Conservation (phyloP, 1,140 invertebrate species). For the Geopemphigus sp. region DNA sequence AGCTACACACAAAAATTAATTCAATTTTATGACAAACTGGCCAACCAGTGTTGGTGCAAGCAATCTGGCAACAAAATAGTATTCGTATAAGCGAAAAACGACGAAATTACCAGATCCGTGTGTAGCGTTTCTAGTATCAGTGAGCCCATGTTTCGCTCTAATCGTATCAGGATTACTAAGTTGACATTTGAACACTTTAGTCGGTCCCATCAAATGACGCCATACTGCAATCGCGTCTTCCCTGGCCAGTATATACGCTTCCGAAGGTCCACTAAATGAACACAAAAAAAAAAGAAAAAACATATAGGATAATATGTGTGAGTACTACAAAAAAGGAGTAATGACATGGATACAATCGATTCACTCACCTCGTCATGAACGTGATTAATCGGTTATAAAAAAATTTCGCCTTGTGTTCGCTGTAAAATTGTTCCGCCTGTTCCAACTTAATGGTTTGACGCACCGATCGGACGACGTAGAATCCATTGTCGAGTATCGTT, state of each 20-base stretch:
- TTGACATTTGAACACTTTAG: conserved; percentile 78
- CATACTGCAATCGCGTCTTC: conserved; percentile 75
- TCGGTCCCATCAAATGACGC: conserved; percentile 82
- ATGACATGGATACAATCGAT: no score
- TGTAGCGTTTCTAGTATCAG: conserved; percentile 87
- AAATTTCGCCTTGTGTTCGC: conserved; percentile 80
- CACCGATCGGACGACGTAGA: conserved; percentile 72
- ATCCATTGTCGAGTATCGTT: conserved; percentile 69
- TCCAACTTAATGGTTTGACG: conserved; percentile 62
- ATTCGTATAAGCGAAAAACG: neutral
- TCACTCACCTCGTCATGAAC: conserved; percentile 79
- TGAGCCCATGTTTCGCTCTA: conserved; percentile 78
- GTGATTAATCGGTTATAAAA: conserved; percentile 83
- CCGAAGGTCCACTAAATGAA: conserved; percentile 72
- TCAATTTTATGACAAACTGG: neutral
- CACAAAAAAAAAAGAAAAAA: no score
- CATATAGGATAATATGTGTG: neutral
- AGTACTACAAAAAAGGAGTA: no score
- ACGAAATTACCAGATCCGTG: conserved; percentile 76
- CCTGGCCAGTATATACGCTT: conserved; percentile 73
- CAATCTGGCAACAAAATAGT: no score
- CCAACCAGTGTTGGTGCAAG: no score
- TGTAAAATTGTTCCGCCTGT: conserved; percentile 76
- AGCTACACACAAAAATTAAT: neutral
- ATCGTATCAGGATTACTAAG: conserved; percentile 74